Evolutionary conservation across 1,140 invertebrate species (phyloP).

Genomic region (Halictus rubicundus): DNA sequence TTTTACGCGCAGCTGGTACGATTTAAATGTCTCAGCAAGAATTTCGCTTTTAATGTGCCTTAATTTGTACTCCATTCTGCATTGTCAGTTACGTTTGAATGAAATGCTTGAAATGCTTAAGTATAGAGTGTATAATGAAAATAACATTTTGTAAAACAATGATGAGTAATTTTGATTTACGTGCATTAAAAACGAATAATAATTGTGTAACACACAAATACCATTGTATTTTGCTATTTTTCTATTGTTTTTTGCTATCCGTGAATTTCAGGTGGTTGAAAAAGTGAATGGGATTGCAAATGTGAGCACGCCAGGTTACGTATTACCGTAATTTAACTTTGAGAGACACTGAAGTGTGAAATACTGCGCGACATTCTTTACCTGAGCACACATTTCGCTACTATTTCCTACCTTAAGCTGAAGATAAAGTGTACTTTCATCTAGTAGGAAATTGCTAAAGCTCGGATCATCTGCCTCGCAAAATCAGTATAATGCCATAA

Average conservation of each 20-base stretch:
- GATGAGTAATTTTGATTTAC: too few species aligned
- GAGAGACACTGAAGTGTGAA: conserved; percentile 1
- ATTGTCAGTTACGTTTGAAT: too few species aligned
- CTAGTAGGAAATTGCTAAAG: background rate
- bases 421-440: conserved; percentile 1
- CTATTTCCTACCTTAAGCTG: conserved; percentile 2
- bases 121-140: too few species aligned
- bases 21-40: too few species aligned
- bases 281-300: background rate
- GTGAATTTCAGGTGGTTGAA: background rate
- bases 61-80: too few species aligned
- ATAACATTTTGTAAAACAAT: too few species aligned
- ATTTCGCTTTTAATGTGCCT: too few species aligned
- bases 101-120: too few species aligned
- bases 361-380: conserved; percentile 1
- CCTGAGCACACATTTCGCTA: background rate
- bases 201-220: too few species aligned
- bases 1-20: too few species aligned
- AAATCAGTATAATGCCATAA: background rate
- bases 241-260: too few species aligned
- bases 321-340: background rate
- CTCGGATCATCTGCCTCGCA: background rate
- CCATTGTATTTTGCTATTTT: too few species aligned
- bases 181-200: background rate
- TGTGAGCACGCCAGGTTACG: background rate